phyloP scores from a whole-genome alignment of 2,888 invertebrate genomes.

The Platycheirus albimanus region DNA sequence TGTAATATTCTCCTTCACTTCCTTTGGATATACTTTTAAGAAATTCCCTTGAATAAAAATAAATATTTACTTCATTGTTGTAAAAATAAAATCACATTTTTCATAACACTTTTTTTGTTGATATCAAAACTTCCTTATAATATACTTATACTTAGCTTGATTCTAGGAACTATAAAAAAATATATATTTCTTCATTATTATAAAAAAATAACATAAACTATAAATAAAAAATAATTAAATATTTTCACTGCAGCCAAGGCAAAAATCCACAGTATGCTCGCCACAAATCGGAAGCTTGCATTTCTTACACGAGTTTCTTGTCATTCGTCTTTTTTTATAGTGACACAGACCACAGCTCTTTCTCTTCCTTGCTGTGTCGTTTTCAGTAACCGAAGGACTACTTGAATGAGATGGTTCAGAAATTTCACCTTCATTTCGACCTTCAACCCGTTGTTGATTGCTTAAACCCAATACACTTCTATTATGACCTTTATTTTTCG shows the following conservation, averaged over 20 bases:
- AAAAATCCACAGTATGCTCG: constrained; percentile 22
- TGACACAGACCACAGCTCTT: constrained; percentile 25
- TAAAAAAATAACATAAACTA: constrained; percentile 11
- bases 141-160: background rate
- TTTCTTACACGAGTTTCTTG: constrained; percentile 18
- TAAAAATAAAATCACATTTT: constrained; percentile 2
- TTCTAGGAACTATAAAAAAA: background rate
- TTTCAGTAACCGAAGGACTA: constrained; percentile 5
- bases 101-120: background rate
- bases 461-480: background rate
- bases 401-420: constrained; percentile 6
- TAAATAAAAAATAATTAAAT: constrained; percentile 22
- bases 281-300: constrained; percentile 31
- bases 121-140: too few species aligned
- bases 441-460: constrained; percentile 2
- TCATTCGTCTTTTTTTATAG: constrained; percentile 23
- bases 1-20: background rate
- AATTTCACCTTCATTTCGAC: background rate
- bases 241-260: constrained; percentile 11
- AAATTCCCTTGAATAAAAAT: background rate
- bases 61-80: constrained; percentile 2
- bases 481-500: constrained; percentile 11
- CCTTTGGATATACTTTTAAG: background rate
- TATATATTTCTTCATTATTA: background rate
- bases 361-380: constrained; percentile 2